A percentile compares a stretch with the other conserved stretches of the same genome.
phyloP scores from a whole-genome alignment of 2,113 vertebrate genomes.

The Cichladusa arquata region DNA sequence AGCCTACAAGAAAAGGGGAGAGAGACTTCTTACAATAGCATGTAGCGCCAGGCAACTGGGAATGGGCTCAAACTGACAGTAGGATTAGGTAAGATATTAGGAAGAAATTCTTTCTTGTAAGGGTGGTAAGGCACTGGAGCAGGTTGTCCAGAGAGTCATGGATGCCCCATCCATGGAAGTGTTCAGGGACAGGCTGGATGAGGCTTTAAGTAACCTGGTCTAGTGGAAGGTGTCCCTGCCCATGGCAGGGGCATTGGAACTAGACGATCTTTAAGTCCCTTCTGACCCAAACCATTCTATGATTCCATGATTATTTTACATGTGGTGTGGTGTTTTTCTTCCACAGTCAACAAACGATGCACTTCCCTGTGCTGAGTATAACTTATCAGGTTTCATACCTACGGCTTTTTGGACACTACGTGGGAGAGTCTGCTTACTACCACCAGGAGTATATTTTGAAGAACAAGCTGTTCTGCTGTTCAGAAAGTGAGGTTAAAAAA shows the following conservation, averaged over 20 bases:
- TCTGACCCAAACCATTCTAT: neutral
- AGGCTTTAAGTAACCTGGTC: neutral
- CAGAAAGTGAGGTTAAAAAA: neutral
- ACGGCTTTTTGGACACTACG: neutral
- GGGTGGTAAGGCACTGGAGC: neutral
- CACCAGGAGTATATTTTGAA: neutral
- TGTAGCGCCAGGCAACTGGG: neutral
- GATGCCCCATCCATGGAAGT: neutral
- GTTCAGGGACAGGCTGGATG: neutral
- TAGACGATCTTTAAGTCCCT: neutral
- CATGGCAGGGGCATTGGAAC: neutral
- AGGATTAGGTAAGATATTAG: neutral
- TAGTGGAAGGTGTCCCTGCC: too few relatives aligned
- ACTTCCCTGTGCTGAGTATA: neutral
- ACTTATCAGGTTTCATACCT: neutral
- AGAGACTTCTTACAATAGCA: neutral
- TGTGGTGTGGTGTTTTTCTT: neutral
- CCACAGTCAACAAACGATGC: neutral
- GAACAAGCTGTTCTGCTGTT: neutral
- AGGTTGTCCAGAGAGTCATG: neutral
- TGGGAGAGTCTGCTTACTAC: neutral
- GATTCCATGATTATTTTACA: neutral
- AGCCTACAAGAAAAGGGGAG: neutral
- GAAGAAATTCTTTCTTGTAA: neutral
- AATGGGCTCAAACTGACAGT: neutral